Evolutionary conservation across 1,140 invertebrate genomes (phyloP).

Genomic region (Drosophila cardini): DNA sequence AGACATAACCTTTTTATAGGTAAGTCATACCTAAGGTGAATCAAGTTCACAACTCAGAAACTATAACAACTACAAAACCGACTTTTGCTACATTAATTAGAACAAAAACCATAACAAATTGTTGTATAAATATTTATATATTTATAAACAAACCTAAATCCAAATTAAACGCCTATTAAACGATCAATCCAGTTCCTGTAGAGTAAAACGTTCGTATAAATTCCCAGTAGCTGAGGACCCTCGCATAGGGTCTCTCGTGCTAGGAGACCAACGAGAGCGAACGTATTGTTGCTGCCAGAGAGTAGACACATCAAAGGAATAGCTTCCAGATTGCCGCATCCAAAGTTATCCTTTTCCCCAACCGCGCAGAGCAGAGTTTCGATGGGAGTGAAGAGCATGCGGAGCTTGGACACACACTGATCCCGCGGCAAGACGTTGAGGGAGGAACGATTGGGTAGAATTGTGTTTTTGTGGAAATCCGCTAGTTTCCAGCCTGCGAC

Average conservation of each 20-base stretch:
- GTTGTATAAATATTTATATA: no score
- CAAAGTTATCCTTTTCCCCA: slow-evolving; percentile 61
- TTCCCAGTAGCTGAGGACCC: slow-evolving; percentile 55
- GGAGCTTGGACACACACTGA: slow-evolving; percentile 60
- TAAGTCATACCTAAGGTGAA: no score
- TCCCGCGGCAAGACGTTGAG: slow-evolving; percentile 57
- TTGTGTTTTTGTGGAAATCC: slow-evolving; percentile 39
- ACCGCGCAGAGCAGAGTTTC: slow-evolving; percentile 58
- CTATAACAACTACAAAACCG: no score
- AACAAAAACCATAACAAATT: no score
- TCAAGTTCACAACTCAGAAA: no score
- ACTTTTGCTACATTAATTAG: no score
- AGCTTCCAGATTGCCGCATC: slow-evolving; percentile 51
- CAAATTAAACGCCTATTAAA: slow-evolving; percentile 51
- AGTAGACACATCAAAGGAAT: slow-evolving; percentile 63
- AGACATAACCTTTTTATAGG: no score
- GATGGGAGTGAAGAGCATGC: slow-evolving; percentile 50
- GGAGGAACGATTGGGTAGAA: slow-evolving; percentile 52
- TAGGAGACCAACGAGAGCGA: slow-evolving; percentile 54
- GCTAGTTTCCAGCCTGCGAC: slow-evolving; percentile 55
- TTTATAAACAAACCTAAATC: slow-evolving; percentile 32
- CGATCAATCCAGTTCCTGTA: slow-evolving; percentile 66
- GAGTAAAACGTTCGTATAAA: slow-evolving; percentile 56
- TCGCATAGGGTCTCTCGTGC: slow-evolving; percentile 56
- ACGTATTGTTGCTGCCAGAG: slow-evolving; percentile 44